These are phyloP conservation scores for Myiozetetes cayanensis DNA, from an alignment of 2,113 vertebrate genomes.

Conservation along the genomic window DNA sequence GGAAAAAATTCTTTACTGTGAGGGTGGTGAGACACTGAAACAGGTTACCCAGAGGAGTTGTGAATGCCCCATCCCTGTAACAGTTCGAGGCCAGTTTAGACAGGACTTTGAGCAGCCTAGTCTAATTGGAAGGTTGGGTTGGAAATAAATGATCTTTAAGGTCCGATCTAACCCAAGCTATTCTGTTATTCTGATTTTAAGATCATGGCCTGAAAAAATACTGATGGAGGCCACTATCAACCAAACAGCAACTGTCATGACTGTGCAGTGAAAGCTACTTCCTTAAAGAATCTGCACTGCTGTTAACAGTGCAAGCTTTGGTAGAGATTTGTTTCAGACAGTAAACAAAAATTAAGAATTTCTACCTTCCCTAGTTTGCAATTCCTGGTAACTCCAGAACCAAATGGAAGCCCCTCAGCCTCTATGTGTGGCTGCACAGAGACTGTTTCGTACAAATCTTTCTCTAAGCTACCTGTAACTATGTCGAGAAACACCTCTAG, in stretches of 20 bases:
- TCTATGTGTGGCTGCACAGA: not conserved
- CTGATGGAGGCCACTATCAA: not conserved
- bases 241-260: rapidly evolving
- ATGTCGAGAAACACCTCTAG: not conserved
- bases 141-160: not conserved
- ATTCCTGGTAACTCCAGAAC: not conserved
- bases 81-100: not conserved
- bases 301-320: not conserved
- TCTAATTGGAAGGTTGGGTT: not conserved
- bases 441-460: rapidly evolving
- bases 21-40: not conserved
- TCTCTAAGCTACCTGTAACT: not conserved
- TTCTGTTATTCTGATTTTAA: not conserved
- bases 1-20: not conserved
- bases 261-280: not conserved
- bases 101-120: not conserved
- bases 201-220: not conserved
- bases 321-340: not conserved
- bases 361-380: not conserved
- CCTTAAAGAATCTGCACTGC: not conserved
- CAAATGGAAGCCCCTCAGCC: not conserved
- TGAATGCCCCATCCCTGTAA: not conserved
- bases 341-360: not conserved
- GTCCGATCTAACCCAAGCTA: not conserved
- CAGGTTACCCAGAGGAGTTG: not conserved